Evolutionary conservation across 2,113 vertebrate genomes (phyloP), one percentile per base, ranked within the genome.

Genomic region (Zosterops borbonicus): DNA sequence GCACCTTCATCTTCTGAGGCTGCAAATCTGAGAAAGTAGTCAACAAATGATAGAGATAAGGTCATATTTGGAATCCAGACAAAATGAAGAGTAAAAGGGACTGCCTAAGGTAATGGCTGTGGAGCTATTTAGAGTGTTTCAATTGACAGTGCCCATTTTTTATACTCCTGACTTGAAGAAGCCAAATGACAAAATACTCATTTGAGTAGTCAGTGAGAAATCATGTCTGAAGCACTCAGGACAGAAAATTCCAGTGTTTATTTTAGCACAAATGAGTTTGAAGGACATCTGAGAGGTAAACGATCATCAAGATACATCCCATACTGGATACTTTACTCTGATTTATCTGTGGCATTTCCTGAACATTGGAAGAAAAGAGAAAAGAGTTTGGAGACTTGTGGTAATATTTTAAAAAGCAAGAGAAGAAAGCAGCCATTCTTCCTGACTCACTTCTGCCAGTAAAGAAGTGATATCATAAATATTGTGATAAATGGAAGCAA

Each of bases 71-170:
- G 82, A 91, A 95, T 59, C 27, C 49, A 82, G 93, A 90, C 75
- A 93, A 94, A 96, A 94, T 49, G 63, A 70, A 80, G 59, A 96
- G 42, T 76, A 94, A 83, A 87, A 91, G 39, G 37, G 27, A 39
- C 33, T 83, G 78, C 89, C 88, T 67, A 70, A 90, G 78, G 55
- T 91, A 95, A 96, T 88, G 84, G 67, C 79, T 96, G 71, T 75
- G 87, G 77, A 80, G 79, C 74, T 88, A 83, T 90, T 95, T 85
- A 74, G 67, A 94, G 82, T 74, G 71, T 95, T 80, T 85, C 78
- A 62, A 39, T 33, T 83, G 91, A 88, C 75, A 85, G 50, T 15
- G 68, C 50, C 18, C 67, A 74, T 96, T 91, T 95, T 94, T 95
- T 90, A 95, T 90, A 63, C 46, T 69, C 14, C 71, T 96, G 47